Evolutionary conservation across 2,888 invertebrate species (phyloP), one percentile per base, ranked within the genome.

Genomic region (Timema cristinae): DNA sequence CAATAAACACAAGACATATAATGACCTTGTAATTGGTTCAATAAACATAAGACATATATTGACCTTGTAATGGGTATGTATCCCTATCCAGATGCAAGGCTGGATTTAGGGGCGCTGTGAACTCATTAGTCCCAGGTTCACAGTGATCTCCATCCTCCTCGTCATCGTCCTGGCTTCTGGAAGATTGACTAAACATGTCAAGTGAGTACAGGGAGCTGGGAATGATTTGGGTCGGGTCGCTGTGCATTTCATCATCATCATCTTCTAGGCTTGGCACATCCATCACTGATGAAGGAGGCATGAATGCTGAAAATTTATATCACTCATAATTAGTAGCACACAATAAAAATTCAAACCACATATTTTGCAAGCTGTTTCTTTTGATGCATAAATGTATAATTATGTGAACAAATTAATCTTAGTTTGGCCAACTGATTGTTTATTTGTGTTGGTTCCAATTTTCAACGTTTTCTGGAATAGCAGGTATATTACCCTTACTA

Each of bases 121-220:
- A 76, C 71, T 76, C 76, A 70, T 76, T 76, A 10, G 73, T 74
- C 16, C 76, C 76, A 11, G 73, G 75, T 63, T 74, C 72, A 67
- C 74, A 75, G 63, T 75, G 76, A 16, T 75, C 73, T 15, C 72
- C 74, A 59, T 68, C 67, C 16, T 73, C 74, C 16, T 72, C 72
- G 9, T 71, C 71, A 52, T 69, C 71, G 11, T 70, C 71, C 49
- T 56, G 61, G 16, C 71, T 68, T n/a, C 66, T 67, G 48, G 69
- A 68, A 48, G 74, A 68, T 52, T 72, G 73, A 67, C 73, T 75
- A 68, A 76, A 76, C 76, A 76, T 76, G 15, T 75, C 74, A n/a
- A 76, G 72, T 15, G 75, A 73, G 61, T 76, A 76, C 49, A 76
- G 66, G 9, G 74, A 74, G 51, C 76, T 75, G n/a, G 76, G 76